Conservation (phyloP, 2,888 invertebrate genomes). For the Calliphora vomitoria region DNA sequence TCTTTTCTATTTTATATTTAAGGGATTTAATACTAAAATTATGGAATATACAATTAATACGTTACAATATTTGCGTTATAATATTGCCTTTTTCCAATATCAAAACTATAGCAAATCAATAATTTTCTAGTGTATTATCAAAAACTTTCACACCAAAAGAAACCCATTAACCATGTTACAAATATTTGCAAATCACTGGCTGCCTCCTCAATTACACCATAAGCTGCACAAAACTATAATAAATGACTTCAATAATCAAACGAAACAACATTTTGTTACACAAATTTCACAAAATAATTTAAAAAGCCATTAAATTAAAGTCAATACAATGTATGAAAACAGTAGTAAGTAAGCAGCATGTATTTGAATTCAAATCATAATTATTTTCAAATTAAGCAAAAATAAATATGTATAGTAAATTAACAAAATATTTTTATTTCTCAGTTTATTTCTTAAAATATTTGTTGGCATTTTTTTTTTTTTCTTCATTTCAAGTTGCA, state of each 20-base stretch:
- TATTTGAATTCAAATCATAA: conserved; percentile 58
- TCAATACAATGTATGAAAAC: conserved; percentile 14
- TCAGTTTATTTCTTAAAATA: not conserved
- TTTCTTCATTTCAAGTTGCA: conserved; percentile 39
- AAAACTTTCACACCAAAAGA: not conserved
- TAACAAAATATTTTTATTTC: conserved; percentile 13
- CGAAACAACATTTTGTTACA: conserved; percentile 48
- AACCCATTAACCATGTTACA: conserved; percentile 23
- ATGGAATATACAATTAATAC: too few relatives aligned
- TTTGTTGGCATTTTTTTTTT: conserved; percentile 2
- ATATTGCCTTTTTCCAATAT: too few relatives aligned
- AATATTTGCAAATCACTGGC: conserved; percentile 22
- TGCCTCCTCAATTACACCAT: not conserved
- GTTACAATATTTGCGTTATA: too few relatives aligned
- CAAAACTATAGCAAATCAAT: conserved; percentile 31
- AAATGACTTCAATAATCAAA: conserved; percentile 21
- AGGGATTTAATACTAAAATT: too few relatives aligned
- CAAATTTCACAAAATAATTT: conserved; percentile 45
- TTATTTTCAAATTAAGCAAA: conserved; percentile 67
- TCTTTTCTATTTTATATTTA: too few relatives aligned
- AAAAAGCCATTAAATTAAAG: conserved; percentile 57
- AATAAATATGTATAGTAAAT: conserved; percentile 1
- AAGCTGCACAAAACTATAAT: not conserved
- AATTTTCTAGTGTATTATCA: conserved; percentile 18
- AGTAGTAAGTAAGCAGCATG: not conserved